Evolutionary conservation across 2,888 invertebrate species (phyloP), one percentile per base, ranked within the genome.

Genomic region (Deilephila porcellus): DNA sequence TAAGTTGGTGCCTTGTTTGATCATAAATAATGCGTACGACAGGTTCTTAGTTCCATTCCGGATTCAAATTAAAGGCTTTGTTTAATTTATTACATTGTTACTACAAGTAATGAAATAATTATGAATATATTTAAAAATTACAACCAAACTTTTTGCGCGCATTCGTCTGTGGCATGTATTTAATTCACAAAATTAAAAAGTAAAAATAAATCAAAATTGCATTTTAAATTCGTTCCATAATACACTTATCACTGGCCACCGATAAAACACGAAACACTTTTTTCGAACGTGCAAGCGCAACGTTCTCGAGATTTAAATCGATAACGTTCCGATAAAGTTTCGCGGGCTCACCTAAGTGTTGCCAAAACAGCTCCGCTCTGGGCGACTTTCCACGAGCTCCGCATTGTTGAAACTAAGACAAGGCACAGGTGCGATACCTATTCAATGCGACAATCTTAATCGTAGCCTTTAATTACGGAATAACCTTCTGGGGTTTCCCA

Each of bases 361-460:
- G 87, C 87, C 82, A 93, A 83, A 82, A 90, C 84, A 82, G 86
- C 90, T 80, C 82, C 83, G 83, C 78, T 80, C 84, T 86, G 85
- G 83, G 88, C 93, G 93, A 92, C 93, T 90, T 87, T 76, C 85
- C 93, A 87, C 91, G 88, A 88, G 92, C 91, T 88, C 90, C 83
- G 86, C 93, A 93, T 93, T 89, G 85, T 93, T 82, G 76, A 80
- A 88, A 94, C 94, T 94, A 92, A 92, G 82, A 81, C 85, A 83
- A 84, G 77, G 76, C 79, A 82, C 86, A 82, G 80, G 80, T 84
- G 80, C 75, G 82, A 81, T 81, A 83, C 80, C 81, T 83, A 84
- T 83, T 85, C 83, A 87, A 82, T 85, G 83, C 79, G 77, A 83
- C 80, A 82, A 82, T 85, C 83, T 85, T 85, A 86, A 86, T 85